These are phyloP conservation scores for Fulmarus glacialis DNA, from an alignment of 2,113 vertebrate species.

Conservation along the genomic window DNA sequence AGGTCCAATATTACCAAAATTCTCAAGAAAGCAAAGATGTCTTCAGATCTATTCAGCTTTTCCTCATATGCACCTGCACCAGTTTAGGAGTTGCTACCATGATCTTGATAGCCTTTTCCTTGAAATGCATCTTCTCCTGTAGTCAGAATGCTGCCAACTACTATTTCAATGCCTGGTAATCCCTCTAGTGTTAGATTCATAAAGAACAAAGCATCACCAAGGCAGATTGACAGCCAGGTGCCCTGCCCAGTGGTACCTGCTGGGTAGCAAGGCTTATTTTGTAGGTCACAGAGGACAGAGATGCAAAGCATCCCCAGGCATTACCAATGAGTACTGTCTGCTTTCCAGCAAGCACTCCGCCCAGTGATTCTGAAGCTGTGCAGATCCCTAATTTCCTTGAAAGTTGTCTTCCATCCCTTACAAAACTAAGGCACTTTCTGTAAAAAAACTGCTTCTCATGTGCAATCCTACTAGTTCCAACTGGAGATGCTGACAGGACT, in stretches of 20 bases:
- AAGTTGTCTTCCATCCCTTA: background rate
- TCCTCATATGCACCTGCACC: background rate
- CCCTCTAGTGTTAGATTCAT: background rate
- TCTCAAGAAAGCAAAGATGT: background rate
- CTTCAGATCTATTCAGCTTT: background rate
- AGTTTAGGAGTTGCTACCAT: background rate
- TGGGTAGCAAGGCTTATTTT: background rate
- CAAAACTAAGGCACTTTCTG: background rate
- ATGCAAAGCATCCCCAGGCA: background rate
- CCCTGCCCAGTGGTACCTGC: background rate
- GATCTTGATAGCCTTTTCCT: background rate
- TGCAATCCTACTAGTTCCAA: background rate
- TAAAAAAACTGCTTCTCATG: background rate
- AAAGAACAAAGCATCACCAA: background rate
- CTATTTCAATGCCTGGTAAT: background rate
- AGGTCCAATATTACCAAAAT: background rate
- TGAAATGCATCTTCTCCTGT: background rate
- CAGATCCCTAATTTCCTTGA: background rate
- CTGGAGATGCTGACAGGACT: background rate
- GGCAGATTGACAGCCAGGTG: background rate
- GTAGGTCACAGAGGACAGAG: background rate
- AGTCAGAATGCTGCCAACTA: background rate
- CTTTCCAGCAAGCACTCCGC: background rate
- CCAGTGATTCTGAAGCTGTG: background rate
- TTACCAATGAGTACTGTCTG: background rate